Evolutionary conservation across 2,797 vertebrate species (phyloP).

Genomic region (Amphiprion clarkii): DNA sequence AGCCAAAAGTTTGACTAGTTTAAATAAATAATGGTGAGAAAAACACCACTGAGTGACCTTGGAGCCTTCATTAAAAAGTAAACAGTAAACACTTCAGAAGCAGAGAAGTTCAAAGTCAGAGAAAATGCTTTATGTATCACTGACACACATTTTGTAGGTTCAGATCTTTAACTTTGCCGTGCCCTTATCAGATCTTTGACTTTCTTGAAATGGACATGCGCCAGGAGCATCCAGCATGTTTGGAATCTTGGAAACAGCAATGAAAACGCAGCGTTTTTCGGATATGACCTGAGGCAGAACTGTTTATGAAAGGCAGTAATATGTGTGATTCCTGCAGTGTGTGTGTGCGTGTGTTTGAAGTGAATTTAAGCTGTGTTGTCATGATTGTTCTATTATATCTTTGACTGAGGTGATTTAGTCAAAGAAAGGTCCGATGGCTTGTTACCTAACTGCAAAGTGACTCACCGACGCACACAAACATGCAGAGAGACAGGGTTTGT

Average conservation of each 20-base stretch:
- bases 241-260: background rate
- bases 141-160: conserved; percentile 30
- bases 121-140: conserved; percentile 8
- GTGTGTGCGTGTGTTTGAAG: background rate
- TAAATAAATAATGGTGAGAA: conserved; percentile 39
- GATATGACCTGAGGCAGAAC: background rate
- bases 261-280: background rate
- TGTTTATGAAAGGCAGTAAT: background rate
- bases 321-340: background rate
- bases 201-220: background rate
- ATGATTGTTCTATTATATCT: too few species aligned
- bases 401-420: too few species aligned
- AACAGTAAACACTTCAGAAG: conserved; percentile 46
- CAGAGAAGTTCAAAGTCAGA: conserved; percentile 40
- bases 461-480: too few species aligned
- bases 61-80: conserved; percentile 58
- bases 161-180: conserved; percentile 24
- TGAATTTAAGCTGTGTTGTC: background rate
- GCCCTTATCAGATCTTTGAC: conserved; percentile 8
- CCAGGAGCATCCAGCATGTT: background rate
- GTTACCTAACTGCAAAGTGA: too few species aligned
- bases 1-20: conserved; percentile 31
- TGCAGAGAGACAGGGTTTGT: too few species aligned
- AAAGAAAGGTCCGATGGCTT: too few species aligned
- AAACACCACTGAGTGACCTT: conserved; percentile 36